Percentiles rank a stretch among this genome's conserved stretches.
phyloP scores from a whole-genome alignment of 2,888 invertebrate genomes.

The Drosophila ustulata region DNA sequence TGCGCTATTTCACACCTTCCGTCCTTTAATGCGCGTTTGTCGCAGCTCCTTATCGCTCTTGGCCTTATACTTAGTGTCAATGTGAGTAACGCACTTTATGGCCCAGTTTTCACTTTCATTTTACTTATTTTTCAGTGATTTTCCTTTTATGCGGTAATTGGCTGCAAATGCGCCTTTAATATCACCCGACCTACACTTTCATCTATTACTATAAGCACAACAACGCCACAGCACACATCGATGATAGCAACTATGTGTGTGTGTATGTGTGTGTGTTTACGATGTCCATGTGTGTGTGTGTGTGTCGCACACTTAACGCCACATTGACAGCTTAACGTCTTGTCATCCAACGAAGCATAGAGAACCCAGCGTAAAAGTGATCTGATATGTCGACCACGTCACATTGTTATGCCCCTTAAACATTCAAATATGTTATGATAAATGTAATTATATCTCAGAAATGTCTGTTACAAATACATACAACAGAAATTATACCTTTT shows the following conservation, averaged over 20 bases:
- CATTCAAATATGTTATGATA: background rate
- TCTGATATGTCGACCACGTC: background rate
- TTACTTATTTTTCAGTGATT: conserved; percentile 41
- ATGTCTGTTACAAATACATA: no score
- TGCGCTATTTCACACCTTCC: no score
- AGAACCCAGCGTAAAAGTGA: background rate
- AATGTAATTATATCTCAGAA: no score
- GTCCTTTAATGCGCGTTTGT: background rate
- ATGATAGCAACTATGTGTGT: background rate
- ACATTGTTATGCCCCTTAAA: background rate
- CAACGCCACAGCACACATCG: background rate
- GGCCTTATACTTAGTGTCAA: background rate
- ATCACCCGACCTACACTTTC: background rate
- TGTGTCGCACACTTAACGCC: background rate
- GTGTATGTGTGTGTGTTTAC: background rate
- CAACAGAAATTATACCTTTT: no score
- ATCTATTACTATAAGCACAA: background rate
- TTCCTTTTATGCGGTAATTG: conserved; percentile 53
- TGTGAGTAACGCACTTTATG: conserved; percentile 2
- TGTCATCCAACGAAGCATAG: background rate
- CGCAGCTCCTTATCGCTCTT: background rate
- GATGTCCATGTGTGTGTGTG: background rate
- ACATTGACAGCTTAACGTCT: background rate
- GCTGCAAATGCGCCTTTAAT: conserved; percentile 51
- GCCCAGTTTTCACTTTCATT: conserved; percentile 20